Base-by-base conservation (phyloP, 2,113 vertebrate genomes). In the Dicentrarchus labrax region DNA sequence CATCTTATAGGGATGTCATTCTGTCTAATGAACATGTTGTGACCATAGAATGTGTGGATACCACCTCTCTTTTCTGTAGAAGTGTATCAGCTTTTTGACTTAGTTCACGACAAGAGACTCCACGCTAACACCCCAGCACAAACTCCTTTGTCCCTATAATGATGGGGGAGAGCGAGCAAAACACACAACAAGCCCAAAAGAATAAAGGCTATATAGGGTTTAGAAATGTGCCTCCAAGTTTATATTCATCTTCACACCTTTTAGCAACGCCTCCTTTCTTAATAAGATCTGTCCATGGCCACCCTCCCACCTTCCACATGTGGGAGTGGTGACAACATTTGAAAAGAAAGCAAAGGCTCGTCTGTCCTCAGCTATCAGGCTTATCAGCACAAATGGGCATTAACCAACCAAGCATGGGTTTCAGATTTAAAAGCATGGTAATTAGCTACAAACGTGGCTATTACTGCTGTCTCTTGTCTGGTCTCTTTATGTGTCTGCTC, bases 371-470 rank as follows among this genome's bases (percentile, higher is more conserved):
- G 65, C 70, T 51, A 72, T 86, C 60, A 74, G 48, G 13, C 75
- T 85, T 60, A 86, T 82, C 51, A 74, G 82, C 39, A 66, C 76
- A 88, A 78, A 82, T 84, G 74, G 60, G 36, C 71, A 86, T 89
- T 77, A 88, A 71, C 85, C 50, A 72, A 30, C 16, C 81, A 84
- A 78, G 72, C 79, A 74, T 51, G 24, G 70, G 61, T n/a, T 86
- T 76, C 50, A 78, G 51, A 70, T 80, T 86, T 73, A 86, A 83
- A 85, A 81, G 39, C 76, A 64, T 47, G 3, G 82, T 85, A 93
- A 92, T 93, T 90, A 92, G 30, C 54, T 59, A n/a, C 21, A 57
- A 59, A 90, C 71, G 86, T 76, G 74, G 66, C 72, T 69, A 87
- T 91, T 89, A 89, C 43, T 47, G 84, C 71, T 83, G 79, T 80